A percentile compares a stretch with the other conserved stretches of the same genome.
phyloP scores from a whole-genome alignment of 2,797 vertebrate species.

The Oreortyx pictus region DNA sequence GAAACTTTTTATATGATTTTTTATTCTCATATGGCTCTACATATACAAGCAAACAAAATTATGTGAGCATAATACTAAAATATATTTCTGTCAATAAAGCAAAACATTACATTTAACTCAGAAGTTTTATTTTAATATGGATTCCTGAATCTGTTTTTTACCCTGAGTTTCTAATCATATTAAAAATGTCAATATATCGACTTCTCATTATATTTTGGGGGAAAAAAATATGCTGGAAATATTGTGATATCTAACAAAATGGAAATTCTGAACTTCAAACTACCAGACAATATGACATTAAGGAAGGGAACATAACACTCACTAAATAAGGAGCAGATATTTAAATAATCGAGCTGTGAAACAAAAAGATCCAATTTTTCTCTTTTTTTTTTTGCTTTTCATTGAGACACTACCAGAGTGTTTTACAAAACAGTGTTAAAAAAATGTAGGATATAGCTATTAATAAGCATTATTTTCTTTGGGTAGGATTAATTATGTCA shows the following conservation, averaged over 20 bases:
- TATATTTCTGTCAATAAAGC: neutral
- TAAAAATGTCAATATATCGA: neutral
- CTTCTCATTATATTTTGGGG: neutral
- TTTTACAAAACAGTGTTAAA: neutral
- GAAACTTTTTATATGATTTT: fast-evolving
- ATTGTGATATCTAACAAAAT: neutral
- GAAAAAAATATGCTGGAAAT: neutral
- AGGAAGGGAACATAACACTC: neutral
- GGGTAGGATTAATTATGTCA: constrained; percentile 43
- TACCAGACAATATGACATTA: neutral
- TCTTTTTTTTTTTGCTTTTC: neutral
- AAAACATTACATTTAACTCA: neutral
- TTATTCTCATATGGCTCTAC: neutral
- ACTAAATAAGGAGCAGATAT: neutral
- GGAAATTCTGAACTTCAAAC: neutral
- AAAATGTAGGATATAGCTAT: neutral
- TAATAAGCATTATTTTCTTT: constrained; percentile 30
- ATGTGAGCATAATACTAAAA: neutral
- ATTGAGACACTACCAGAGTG: neutral
- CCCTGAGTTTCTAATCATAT: neutral
- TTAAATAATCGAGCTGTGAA: neutral
- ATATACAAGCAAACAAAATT: neutral
- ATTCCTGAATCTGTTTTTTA: neutral
- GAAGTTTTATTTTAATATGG: neutral
- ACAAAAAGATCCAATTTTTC: neutral